A percentile compares a stretch with the other conserved stretches of the same genome.
phyloP scores from a whole-genome alignment of 2,888 invertebrate genomes.

The Exocentrus adspersus region DNA sequence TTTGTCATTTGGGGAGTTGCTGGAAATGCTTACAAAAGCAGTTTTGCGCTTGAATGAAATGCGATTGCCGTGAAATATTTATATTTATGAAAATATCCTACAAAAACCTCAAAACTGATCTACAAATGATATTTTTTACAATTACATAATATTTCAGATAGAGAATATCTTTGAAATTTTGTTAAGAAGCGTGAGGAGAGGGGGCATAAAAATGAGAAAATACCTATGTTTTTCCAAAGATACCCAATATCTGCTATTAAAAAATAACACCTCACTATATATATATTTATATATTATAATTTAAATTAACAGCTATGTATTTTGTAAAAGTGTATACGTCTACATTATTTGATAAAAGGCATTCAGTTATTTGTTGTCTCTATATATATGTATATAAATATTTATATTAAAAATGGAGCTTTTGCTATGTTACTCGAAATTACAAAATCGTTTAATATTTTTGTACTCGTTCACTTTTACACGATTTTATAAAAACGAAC shows the following conservation, averaged over 20 bases:
- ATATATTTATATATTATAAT: slow-evolving; percentile 46
- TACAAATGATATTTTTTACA: slow-evolving; percentile 63
- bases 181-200: slow-evolving; percentile 49
- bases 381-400: slow-evolving; percentile 58
- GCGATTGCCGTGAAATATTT: slow-evolving; percentile 61
- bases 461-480: slow-evolving; percentile 51
- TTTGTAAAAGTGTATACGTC: slow-evolving; percentile 64
- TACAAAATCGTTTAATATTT: slow-evolving; percentile 56
- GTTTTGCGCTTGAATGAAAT: too few species aligned
- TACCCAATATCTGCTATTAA: slow-evolving; percentile 53
- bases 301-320: slow-evolving; percentile 61
- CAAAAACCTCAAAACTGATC: slow-evolving; percentile 64
- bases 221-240: slow-evolving; percentile 43
- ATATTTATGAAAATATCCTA: slow-evolving; percentile 65
- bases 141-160: slow-evolving; percentile 54
- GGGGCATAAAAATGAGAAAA: slow-evolving; percentile 45
- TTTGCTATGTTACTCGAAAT: slow-evolving; percentile 53
- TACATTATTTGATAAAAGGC: slow-evolving; percentile 65
- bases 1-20: too few species aligned
- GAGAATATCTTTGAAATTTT: slow-evolving; percentile 50
- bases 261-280: slow-evolving; percentile 60
- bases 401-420: slow-evolving; percentile 59
- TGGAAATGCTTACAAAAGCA: too few species aligned
- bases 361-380: slow-evolving; percentile 64
- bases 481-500: slow-evolving; percentile 57